Evolutionary conservation across 1,140 invertebrate species (phyloP).

Genomic region (Cepaea nemoralis): DNA sequence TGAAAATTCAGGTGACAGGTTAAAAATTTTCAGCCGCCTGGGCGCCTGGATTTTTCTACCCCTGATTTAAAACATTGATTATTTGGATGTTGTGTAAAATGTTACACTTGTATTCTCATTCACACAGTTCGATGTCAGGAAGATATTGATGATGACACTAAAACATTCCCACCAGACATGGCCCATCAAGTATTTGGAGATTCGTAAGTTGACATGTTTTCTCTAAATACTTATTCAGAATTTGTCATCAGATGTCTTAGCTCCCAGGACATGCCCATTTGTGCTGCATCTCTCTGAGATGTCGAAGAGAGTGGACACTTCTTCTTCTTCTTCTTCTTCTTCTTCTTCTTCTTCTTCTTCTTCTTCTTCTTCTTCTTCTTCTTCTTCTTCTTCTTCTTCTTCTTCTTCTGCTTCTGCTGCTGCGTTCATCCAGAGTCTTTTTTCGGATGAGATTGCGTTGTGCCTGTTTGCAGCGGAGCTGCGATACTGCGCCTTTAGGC

Average conservation of each 20-base stretch:
- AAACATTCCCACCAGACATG: slow-evolving; percentile 87
- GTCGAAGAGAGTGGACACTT: neutral
- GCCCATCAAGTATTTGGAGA: slow-evolving; percentile 95
- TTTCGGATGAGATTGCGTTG: no score
- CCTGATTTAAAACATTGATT: no score
- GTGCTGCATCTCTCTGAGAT: neutral
- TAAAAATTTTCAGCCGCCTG: no score
- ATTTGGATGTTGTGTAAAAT: no score
- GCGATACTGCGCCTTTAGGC: no score
- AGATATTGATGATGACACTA: slow-evolving; percentile 82
- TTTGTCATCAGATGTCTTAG: neutral
- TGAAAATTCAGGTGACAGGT: no score
- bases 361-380: neutral
- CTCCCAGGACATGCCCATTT: no score
- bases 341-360: neutral
- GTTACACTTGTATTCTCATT: slow-evolving; percentile 44
- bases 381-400: neutral
- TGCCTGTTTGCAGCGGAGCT: no score
- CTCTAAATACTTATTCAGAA: slow-evolving; percentile 4
- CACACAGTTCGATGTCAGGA: slow-evolving; percentile 77
- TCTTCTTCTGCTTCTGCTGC: no score
- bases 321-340: neutral
- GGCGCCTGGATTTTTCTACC: no score
- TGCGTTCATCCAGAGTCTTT: no score
- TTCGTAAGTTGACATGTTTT: slow-evolving; percentile 75